Percentiles rank a stretch among this genome's conserved stretches.
Conservation (phyloP, 2,113 vertebrate genomes). For the Drymodes brunneopygia region DNA sequence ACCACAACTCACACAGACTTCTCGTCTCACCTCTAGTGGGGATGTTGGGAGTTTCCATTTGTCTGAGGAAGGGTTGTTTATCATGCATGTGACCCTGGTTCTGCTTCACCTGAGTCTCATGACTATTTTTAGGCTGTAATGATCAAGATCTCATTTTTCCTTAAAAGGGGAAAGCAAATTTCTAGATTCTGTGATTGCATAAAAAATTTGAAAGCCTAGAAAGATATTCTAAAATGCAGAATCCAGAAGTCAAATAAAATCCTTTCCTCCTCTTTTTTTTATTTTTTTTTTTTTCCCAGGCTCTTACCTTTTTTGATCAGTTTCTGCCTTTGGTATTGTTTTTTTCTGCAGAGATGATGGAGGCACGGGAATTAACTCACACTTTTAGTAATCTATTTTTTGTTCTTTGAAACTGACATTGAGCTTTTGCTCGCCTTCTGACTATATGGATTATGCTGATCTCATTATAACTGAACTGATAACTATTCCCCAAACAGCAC, state of each 20-base stretch:
- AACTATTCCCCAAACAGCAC: background rate
- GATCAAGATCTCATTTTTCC: background rate
- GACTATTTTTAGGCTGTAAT: background rate
- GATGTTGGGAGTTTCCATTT: conserved; percentile 3
- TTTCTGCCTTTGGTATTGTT: background rate
- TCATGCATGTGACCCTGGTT: background rate
- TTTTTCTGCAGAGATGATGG: background rate
- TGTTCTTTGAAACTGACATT: background rate
- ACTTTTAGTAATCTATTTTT: background rate
- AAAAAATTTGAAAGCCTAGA: background rate
- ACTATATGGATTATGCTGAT: background rate
- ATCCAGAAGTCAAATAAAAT: background rate
- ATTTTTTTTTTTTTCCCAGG: background rate
- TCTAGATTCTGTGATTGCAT: background rate
- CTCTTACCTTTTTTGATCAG: background rate
- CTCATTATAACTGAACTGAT: background rate
- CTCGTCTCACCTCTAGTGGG: background rate
- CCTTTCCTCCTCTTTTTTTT: background rate
- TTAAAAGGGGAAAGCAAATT: background rate
- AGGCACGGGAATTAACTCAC: accelerated
- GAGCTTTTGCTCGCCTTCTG: background rate
- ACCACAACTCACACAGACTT: background rate
- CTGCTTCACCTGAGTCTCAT: background rate
- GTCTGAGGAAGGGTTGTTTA: background rate
- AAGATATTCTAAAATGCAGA: background rate